phyloP scores from a whole-genome alignment of 2,888 invertebrate genomes.

The Drosophila anceps region DNA sequence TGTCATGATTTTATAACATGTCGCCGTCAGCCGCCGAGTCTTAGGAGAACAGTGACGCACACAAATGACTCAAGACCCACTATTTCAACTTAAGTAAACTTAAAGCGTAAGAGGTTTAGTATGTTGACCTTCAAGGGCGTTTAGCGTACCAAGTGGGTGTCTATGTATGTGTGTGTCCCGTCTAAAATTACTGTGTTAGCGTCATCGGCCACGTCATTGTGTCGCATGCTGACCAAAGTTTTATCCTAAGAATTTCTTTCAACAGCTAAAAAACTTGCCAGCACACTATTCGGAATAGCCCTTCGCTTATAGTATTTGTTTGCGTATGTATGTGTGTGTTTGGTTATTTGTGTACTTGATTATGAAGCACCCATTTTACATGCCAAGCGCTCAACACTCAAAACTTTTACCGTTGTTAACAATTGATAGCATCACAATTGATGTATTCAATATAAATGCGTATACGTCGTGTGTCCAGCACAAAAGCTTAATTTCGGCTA shows the following conservation, averaged over 20 bases:
- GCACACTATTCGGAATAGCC: conserved; percentile 30
- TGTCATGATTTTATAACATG: conserved; percentile 46
- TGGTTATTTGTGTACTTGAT: conserved; percentile 7
- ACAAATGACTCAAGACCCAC: conserved; percentile 37
- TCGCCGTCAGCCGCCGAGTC: conserved; percentile 19
- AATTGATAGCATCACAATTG: conserved; percentile 39
- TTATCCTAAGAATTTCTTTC: conserved; percentile 34
- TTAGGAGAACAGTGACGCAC: conserved; percentile 44
- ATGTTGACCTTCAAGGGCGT: conserved; percentile 56
- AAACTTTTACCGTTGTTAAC: conserved; percentile 45
- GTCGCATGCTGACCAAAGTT: conserved; percentile 37
- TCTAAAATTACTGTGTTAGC: conserved; percentile 7
- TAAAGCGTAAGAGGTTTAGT: conserved; percentile 23
- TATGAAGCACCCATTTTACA: conserved; percentile 32
- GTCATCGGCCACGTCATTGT: conserved; percentile 60
- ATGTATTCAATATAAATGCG: conserved; percentile 48
- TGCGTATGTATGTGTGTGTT: conserved; percentile 4
- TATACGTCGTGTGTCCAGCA: conserved; percentile 37
- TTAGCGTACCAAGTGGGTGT: conserved; percentile 3
- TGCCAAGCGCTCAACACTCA: conserved; percentile 35
- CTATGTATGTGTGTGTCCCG: neutral
- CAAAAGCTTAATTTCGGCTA: neutral
- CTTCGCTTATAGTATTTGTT: neutral
- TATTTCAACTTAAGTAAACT: conserved; percentile 31
- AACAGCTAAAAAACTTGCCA: conserved; percentile 49